Base-by-base conservation (phyloP, 2,888 invertebrate species). In the Callinectes sapidus region DNA sequence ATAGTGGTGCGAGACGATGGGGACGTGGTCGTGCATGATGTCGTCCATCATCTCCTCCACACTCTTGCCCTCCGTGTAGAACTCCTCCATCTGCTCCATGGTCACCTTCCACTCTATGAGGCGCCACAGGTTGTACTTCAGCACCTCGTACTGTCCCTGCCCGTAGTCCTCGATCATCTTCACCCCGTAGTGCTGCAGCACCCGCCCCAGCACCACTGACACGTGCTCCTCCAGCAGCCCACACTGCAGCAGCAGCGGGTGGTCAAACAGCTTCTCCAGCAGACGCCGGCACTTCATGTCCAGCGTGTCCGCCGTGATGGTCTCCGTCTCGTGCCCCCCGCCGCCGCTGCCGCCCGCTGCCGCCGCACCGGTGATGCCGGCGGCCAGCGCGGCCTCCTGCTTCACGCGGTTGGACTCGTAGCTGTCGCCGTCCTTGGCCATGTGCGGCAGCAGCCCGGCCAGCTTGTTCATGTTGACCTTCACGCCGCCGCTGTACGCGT, bases 11-110 rank as follows among this genome's bases (percentile, higher is more conserved):
- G 94, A 92, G 13, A 94, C 94, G 10, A 94, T 35, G 61, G 94
- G 94, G 16, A 94, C 94, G 28, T 91, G 88, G 42, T 94, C 94
- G 87, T 94, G 94, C 94, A 94, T 94, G 42, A 94, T 94, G 71
- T 94, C 94, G 48, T 94, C 94, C 94, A 94, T 94, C 94, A 94
- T 94, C 55, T 94, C 94, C 87, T 94, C 94, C 16, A 94, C 94
- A 91, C 93, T 94, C 86, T 94, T 94, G 14, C 93, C 93, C 14
- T 93, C 94, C 23, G 92, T 89, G 54, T 94, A 94, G 88, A 94
- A 94, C 55, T 94, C 94, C 48, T 94, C 94, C 94, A 94, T 94
- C 81, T 94, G 94, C 85, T 94, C 94, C 90, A 94, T 94, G 28
- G 94, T 94, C 18, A 94, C 94, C 71, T 94, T 94, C 94, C 94